phyloP scores from a whole-genome alignment of 1,140 invertebrate genomes.

The Arion vulgaris region DNA sequence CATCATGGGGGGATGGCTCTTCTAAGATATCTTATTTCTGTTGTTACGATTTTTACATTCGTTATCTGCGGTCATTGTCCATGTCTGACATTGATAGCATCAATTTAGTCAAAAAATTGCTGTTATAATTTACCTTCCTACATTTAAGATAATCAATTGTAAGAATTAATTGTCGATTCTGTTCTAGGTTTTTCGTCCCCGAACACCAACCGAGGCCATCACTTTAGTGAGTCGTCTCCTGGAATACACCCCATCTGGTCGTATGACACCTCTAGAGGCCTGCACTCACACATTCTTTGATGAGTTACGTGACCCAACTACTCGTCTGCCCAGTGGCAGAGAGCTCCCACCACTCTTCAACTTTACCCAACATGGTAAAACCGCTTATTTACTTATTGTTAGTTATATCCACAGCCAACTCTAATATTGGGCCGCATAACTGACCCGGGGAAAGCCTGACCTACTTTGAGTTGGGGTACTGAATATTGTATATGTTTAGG shows the following conservation, averaged over 20 bases:
- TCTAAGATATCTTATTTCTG: too few relatives aligned
- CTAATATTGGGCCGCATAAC: not conserved
- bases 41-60: too few relatives aligned
- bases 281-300: slow-evolving; percentile 99
- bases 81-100: too few relatives aligned
- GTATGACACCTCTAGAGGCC: slow-evolving; percentile 95
- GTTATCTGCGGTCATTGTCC: too few relatives aligned
- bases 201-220: slow-evolving; percentile 97
- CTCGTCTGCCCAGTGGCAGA: slow-evolving; percentile 91
- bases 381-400: not conserved
- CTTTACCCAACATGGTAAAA: slow-evolving; percentile 90
- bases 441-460: not conserved
- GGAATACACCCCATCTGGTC: slow-evolving; percentile 96
- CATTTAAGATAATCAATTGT: too few relatives aligned
- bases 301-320: slow-evolving; percentile 92
- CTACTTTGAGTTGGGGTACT: too few relatives aligned
- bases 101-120: too few relatives aligned
- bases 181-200: slow-evolving; percentile 95
- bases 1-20: too few relatives aligned
- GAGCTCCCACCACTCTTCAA: slow-evolving; percentile 97
- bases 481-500: too few relatives aligned
- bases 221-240: slow-evolving; percentile 94
- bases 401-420: not conserved
- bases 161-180: too few relatives aligned
- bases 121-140: too few relatives aligned